Base-by-base conservation (phyloP, 2,113 vertebrate species). In the Piprites chloris region DNA sequence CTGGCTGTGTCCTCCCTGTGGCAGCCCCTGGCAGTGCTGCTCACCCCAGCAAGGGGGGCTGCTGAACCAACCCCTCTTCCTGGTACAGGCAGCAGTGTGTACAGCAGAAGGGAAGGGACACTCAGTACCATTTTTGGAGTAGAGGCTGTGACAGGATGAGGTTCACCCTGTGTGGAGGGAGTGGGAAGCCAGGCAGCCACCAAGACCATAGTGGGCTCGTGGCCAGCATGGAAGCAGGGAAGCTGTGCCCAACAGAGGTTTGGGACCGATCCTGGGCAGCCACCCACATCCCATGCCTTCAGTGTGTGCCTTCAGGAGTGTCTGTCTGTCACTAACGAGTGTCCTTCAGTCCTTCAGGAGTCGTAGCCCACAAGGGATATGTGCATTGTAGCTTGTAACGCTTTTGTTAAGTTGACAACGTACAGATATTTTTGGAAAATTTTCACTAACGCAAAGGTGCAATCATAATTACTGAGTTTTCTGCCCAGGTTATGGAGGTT, bases 281-380 rank as follows among this genome's bases (percentile, higher is more conserved):
- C 50, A 15, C n/a, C 44, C 22, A 1, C 4, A 13, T 68, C 35
- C 53, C 0, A 0, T 5, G 35, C 47, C 58, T 56, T 62, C 4
- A 6, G 12, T 44, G 18, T 44, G 44, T 44, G 44, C 44, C 44
- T 46, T 46, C 44, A 46, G 44, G 44, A 46, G 22, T 5, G 12
- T 39, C 50, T 52, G 26, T 16, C 50, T 52, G 27, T 28, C 50
- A 9, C 62, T 17, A 18, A 21, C 1, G 11, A 27, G 20, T 6
- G 11, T 35, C 26, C 49, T 50, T 50, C 26, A 52, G 26, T 16
- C 17, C 59, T 50, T 35, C 11, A 19, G 49, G 14, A 58, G 17
- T 11, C 2, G 0, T 2, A 24, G 37, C 37, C 53, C 2, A 0
- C 30, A 2, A 0, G 3, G 35, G n/a, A 6, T 6, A 8, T 0